Evolutionary conservation across 2,888 invertebrate genomes (phyloP), one percentile per base, ranked within the genome.

Genomic region (Thymelicus acteon): DNA sequence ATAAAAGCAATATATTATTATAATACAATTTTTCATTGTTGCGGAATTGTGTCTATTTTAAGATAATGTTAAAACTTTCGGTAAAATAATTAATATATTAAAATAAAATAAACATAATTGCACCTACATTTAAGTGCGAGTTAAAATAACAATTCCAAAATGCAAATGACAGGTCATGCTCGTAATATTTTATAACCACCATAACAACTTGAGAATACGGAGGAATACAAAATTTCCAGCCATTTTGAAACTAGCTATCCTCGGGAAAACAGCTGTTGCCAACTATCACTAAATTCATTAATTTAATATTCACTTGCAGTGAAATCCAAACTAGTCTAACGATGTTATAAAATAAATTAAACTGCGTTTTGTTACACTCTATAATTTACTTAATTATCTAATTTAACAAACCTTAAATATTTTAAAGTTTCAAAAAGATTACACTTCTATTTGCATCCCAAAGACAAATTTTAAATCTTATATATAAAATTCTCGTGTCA

Each of bases 301-400:
- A 70, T 60, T 70, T 64, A n/a, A 49, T 40, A 70, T 64, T 64
- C 69, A 70, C 63, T 70, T 64, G 24, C 57, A 63, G 47, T 37
- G 24, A 58, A 61, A 58, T 64, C 49, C 58, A 58, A 70, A 64
- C 15, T 24, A 19, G 48, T 12, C 39, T n/a, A 58, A 19, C 48
- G 24, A 58, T 63, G 57, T 31, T 58, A 40, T 47, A 24, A 49
- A 64, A 49, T 83, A 84, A 76, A 72, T 76, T 60, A 84, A 83
- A 7, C 69, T 83, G 7, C 77, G 75, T 58, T 78, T 82, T 67
- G 31, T 31, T 31, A 31, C 31, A 31, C 3, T 31, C 31, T 31
- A 31, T 31, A 31, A 31, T 31, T 31, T 31, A 31, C 31, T 31
- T 31, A 31, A 31, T 31, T 31, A 31, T 31, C 31, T 31, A 31